Evolutionary conservation across 2,888 invertebrate species (phyloP).

Genomic region (Molorchus minor): DNA sequence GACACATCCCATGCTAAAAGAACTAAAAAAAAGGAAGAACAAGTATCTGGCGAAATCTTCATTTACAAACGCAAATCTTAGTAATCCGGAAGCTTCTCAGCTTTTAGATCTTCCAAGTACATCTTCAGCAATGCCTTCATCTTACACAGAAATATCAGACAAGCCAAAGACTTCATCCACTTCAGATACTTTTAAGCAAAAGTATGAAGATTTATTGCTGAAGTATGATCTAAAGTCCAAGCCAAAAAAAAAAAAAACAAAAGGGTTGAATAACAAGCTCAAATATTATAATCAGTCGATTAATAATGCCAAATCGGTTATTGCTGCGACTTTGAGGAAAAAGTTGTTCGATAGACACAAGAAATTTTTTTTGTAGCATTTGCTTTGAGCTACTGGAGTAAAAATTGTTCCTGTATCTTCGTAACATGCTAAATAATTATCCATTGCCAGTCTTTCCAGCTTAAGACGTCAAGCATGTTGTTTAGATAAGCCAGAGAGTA

Average conservation of each 20-base stretch:
- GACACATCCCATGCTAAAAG: conserved; percentile 6
- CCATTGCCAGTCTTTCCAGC: conserved; percentile 1
- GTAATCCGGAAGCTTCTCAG: conserved; percentile 7
- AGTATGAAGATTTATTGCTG: conserved; percentile 12
- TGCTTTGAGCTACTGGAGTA: background rate
- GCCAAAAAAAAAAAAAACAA: conserved; percentile 2
- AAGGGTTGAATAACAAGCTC: conserved; percentile 3
- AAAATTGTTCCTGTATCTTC: conserved; percentile 2
- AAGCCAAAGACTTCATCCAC: background rate
- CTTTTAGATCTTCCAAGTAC: conserved; percentile 8
- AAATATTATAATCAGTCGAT: conserved; percentile 3
- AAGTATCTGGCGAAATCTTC: background rate
- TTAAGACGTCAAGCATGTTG: background rate
- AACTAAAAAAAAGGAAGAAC: conserved; percentile 1
- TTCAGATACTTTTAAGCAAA: conserved; percentile 3
- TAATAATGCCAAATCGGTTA: conserved; percentile 7
- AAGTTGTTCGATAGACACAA: conserved; percentile 1
- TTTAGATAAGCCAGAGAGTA: background rate
- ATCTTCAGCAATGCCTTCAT: background rate
- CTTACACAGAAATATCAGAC: background rate
- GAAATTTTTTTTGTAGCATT: background rate
- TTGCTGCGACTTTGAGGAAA: conserved; percentile 7
- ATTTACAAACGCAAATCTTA: conserved; percentile 5
- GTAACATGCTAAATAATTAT: background rate
- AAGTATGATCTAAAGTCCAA: conserved; percentile 7